phyloP scores from a whole-genome alignment of 2,888 invertebrate genomes.

The Dynastes hyllus region DNA sequence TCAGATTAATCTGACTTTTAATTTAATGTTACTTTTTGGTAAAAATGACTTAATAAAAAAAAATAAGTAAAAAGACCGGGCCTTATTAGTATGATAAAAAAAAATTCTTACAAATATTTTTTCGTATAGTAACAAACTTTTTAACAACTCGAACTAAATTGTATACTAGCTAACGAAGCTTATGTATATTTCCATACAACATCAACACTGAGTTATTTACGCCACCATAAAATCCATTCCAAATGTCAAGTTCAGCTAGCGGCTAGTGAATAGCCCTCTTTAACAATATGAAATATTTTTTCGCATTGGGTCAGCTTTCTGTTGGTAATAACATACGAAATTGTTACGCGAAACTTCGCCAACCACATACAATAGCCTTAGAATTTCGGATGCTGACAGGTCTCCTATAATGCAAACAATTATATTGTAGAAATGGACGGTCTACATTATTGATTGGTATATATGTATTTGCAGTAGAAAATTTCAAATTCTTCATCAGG shows the following conservation, averaged over 20 bases:
- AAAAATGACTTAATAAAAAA: no score
- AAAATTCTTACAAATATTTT: no score
- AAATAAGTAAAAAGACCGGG: no score
- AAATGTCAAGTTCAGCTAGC: slow-evolving; percentile 6
- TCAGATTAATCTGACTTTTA: no score
- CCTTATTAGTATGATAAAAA: no score
- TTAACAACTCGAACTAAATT: no score
- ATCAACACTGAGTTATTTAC: neutral
- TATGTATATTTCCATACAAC: no score
- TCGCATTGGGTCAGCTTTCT: neutral
- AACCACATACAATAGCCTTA: neutral
- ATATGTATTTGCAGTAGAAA: neutral
- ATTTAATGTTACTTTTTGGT: no score
- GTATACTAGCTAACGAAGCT: no score
- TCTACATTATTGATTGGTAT: neutral
- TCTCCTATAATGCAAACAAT: neutral
- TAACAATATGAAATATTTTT: neutral
- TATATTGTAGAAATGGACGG: neutral
- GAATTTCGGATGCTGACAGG: neutral
- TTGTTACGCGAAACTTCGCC: neutral
- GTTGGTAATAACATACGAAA: neutral
- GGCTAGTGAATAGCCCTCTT: neutral
- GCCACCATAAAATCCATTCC: neutral
- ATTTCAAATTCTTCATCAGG: no score
- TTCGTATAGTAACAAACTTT: no score